A percentile compares a stretch with the other conserved stretches of the same genome.
These are phyloP conservation scores for Chironomus tentans DNA, from an alignment of 2,888 invertebrate species.

Conservation along the genomic window DNA sequence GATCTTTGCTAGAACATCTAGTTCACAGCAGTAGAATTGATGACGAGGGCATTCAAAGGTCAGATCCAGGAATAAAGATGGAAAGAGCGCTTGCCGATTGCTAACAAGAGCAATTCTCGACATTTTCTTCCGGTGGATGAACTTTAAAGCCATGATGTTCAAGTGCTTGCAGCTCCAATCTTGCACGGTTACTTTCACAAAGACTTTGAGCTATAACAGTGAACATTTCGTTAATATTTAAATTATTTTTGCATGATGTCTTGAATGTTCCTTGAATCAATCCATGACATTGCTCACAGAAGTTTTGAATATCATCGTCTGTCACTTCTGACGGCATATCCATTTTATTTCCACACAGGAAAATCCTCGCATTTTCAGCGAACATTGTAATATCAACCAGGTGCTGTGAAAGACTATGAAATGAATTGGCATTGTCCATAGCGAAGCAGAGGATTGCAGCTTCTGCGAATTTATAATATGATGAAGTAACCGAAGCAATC, in stretches of 20 bases:
- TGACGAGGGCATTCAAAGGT: neutral
- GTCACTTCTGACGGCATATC: constrained; percentile 61
- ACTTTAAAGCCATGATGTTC: constrained; percentile 71
- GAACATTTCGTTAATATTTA: constrained; percentile 87
- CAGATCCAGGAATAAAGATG: constrained; percentile 13
- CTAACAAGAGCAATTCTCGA: constrained; percentile 35
- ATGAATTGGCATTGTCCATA: constrained; percentile 82
- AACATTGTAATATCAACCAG: constrained; percentile 78
- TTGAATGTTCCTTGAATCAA: constrained; percentile 80
- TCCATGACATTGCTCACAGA: constrained; percentile 88
- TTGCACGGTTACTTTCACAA: constrained; percentile 70
- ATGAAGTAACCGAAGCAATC: constrained; percentile 88
- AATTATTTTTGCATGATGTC: constrained; percentile 81
- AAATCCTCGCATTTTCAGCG: constrained; percentile 91
- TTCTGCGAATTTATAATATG: constrained; percentile 92
- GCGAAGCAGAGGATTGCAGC: constrained; percentile 89
- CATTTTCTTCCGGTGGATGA: constrained; percentile 51
- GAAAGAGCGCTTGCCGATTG: constrained; percentile 23
- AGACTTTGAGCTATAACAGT: constrained; percentile 74
- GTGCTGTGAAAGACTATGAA: constrained; percentile 86
- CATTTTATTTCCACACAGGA: constrained; percentile 85
- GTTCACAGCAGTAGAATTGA: neutral
- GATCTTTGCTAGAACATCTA: too few relatives aligned
- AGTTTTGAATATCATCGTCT: constrained; percentile 79
- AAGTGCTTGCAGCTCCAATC: constrained; percentile 69